Percentiles rank a stretch among this genome's conserved stretches.
Evolutionary conservation across 2,797 vertebrate genomes (phyloP).

Genomic region (Lepus townsendii): DNA sequence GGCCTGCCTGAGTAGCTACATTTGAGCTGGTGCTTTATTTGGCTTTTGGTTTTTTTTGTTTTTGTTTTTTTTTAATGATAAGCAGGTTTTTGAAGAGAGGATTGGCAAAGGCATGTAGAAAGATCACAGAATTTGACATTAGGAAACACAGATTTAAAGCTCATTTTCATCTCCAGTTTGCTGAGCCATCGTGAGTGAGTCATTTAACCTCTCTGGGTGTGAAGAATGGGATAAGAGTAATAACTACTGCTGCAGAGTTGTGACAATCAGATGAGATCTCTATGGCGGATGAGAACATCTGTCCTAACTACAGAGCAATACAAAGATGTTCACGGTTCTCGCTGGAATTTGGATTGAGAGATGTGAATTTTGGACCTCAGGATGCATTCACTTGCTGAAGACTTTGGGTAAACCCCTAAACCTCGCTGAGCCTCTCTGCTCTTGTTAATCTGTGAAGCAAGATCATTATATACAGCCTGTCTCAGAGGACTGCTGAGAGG

Average conservation of each 20-base stretch:
- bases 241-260: neutral
- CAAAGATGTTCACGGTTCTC: conserved; percentile 1
- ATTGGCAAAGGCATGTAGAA: conserved; percentile 6
- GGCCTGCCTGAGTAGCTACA: neutral
- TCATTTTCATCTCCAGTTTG: neutral
- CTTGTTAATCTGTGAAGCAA: conserved; percentile 17
- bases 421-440: conserved; percentile 7
- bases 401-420: conserved; percentile 30
- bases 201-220: neutral
- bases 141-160: neutral
- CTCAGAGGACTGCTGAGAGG: neutral
- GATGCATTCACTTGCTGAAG: conserved; percentile 30
- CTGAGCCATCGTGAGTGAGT: neutral
- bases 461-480: neutral
- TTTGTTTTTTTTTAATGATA: neutral
- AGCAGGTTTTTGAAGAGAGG: conserved; percentile 54
- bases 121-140: neutral
- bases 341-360: neutral
- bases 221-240: neutral
- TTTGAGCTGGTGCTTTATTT: conserved; percentile 19
- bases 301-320: neutral
- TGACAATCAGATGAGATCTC: neutral
- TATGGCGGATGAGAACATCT: neutral
- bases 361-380: neutral
- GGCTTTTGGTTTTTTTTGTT: too few relatives aligned